A percentile compares a stretch with the other conserved stretches of the same genome.
Evolutionary conservation across 2,888 invertebrate species (phyloP).

Genomic region (Heteromurus nitidus): DNA sequence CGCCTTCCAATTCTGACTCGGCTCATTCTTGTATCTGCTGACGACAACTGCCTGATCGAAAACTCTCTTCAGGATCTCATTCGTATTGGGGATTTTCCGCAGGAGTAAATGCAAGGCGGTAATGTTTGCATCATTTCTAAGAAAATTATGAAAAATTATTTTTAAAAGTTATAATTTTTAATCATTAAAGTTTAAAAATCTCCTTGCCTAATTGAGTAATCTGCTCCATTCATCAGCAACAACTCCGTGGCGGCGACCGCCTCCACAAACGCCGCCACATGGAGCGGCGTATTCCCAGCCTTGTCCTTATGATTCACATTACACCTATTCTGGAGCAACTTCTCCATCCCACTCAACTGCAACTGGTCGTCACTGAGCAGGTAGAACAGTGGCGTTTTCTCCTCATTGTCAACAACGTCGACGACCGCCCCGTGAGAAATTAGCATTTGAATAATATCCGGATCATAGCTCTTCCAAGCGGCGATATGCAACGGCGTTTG

Average conservation of each 20-base stretch:
- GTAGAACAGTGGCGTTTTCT: slow-evolving; percentile 86
- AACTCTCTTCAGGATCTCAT: slow-evolving; percentile 83
- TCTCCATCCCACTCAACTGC: background rate
- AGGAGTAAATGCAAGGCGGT: slow-evolving; percentile 88
- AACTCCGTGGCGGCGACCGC: slow-evolving; percentile 85
- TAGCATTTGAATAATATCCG: slow-evolving; percentile 84
- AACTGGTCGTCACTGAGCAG: slow-evolving; percentile 79
- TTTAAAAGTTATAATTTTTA: slow-evolving; percentile 4
- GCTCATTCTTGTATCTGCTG: slow-evolving; percentile 85
- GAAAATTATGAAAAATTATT: background rate
- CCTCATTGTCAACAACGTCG: slow-evolving; percentile 83
- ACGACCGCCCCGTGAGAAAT: slow-evolving; percentile 81
- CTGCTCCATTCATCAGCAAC: slow-evolving; percentile 85
- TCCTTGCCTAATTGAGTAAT: slow-evolving; percentile 79
- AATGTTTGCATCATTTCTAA: slow-evolving; percentile 85
- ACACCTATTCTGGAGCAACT: slow-evolving; percentile 6
- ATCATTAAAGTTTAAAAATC: slow-evolving; percentile 10
- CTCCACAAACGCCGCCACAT: slow-evolving; percentile 89
- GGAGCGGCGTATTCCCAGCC: slow-evolving; percentile 89
- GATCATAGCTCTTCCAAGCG: slow-evolving; percentile 83
- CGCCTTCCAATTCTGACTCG: slow-evolving; percentile 89
- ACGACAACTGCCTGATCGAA: slow-evolving; percentile 85
- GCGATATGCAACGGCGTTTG: slow-evolving; percentile 92
- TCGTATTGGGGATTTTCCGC: slow-evolving; percentile 88
- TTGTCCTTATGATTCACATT: slow-evolving; percentile 77